Evolutionary conservation across 2,888 invertebrate species (phyloP).

Genomic region (Eudiplozoon nipponicum): DNA sequence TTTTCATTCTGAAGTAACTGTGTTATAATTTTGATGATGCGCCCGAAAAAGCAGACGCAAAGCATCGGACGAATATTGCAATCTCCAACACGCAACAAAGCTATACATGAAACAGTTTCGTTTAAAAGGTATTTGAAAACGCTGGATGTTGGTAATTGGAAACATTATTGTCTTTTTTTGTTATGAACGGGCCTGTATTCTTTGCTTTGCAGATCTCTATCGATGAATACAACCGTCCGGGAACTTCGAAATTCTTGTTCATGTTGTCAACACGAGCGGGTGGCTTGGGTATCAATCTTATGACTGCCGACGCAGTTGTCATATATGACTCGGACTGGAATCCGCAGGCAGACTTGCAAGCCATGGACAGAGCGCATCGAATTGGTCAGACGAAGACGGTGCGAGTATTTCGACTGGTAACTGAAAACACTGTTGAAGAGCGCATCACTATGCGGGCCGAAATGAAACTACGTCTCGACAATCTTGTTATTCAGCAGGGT

Average conservation of each 20-base stretch:
- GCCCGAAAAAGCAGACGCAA: too few relatives aligned
- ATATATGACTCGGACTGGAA: conserved; percentile 97
- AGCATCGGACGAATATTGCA: too few relatives aligned
- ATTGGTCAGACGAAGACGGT: conserved; percentile 92
- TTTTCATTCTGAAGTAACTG: too few relatives aligned
- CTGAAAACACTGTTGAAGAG: conserved; percentile 92
- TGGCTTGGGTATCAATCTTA: conserved; percentile 78
- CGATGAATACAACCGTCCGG: conserved; percentile 62
- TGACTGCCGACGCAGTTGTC: conserved; percentile 80
- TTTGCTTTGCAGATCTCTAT: too few relatives aligned
- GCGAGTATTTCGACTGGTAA: conserved; percentile 62
- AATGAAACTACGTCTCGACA: conserved; percentile 60
- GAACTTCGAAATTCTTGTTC: conserved; percentile 67
- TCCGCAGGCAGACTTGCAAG: conserved; percentile 47
- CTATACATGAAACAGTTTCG: too few relatives aligned
- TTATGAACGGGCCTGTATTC: too few relatives aligned
- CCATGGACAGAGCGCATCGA: conserved; percentile 62
- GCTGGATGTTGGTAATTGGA: too few relatives aligned
- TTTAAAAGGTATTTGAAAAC: too few relatives aligned
- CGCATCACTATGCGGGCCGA: conserved; percentile 91
- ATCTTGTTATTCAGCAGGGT: conserved; percentile 76
- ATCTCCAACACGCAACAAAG: too few relatives aligned
- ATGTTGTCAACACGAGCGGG: conserved; percentile 94
- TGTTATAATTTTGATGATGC: too few relatives aligned
- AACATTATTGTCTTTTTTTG: too few relatives aligned